Conservation (phyloP, 2,888 invertebrate species). For the Hydropsyche betteni region DNA sequence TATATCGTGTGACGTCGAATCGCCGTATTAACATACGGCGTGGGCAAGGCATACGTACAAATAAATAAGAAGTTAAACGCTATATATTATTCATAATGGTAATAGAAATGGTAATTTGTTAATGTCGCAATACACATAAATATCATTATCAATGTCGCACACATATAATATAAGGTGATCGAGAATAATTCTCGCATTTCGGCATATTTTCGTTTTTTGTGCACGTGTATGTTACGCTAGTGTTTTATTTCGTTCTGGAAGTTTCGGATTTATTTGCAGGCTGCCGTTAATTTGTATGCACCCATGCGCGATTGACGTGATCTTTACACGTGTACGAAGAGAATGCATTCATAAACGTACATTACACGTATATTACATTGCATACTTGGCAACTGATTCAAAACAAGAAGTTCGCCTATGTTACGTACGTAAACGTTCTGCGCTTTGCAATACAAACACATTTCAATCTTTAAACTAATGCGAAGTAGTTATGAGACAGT, state of each 20-base stretch:
- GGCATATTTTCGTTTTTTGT: background rate
- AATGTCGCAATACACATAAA: slow-evolving; percentile 8
- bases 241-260: no score
- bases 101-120: slow-evolving; percentile 34
- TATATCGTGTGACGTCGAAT: slow-evolving; percentile 29
- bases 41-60: slow-evolving; percentile 15
- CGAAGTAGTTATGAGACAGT: background rate
- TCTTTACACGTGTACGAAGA: no score
- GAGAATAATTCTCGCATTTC: slow-evolving; percentile 1
- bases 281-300: no score
- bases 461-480: slow-evolving; percentile 3
- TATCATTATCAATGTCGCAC: slow-evolving; percentile 31
- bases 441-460: background rate
- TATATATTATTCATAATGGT: slow-evolving; percentile 37
- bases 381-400: no score
- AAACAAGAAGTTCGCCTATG: background rate
- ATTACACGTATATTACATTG: no score
- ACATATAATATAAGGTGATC: slow-evolving; percentile 1
- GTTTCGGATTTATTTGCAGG: no score
- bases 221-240: no score
- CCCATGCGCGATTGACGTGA: no score
- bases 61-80: slow-evolving; percentile 35
- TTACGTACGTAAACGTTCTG: background rate
- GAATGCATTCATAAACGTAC: no score
- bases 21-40: slow-evolving; percentile 32